Percentiles rank a stretch among this genome's conserved stretches.
phyloP scores from a whole-genome alignment of 2,113 vertebrate species.

The Ibidorhyncha struthersii region DNA sequence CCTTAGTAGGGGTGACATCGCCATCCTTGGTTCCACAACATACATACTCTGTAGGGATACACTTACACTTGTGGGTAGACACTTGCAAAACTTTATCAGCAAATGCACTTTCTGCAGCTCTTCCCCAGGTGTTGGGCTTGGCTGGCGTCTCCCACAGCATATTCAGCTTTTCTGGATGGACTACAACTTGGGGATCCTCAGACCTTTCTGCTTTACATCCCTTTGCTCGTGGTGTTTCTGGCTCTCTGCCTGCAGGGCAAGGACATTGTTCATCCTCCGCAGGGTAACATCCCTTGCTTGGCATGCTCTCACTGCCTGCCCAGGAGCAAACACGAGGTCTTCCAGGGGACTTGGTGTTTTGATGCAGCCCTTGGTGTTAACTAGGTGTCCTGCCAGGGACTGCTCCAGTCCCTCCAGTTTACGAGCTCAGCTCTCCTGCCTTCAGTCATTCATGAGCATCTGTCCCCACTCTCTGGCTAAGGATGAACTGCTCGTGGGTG shows the following conservation, averaged over 20 bases:
- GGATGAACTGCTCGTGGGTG: rapidly evolving
- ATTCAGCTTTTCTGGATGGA: background rate
- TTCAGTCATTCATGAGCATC: background rate
- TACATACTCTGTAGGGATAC: background rate
- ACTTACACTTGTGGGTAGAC: background rate
- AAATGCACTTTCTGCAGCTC: background rate
- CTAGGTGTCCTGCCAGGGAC: background rate
- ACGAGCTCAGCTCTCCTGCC: background rate
- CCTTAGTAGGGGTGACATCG: background rate
- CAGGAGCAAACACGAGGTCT: background rate
- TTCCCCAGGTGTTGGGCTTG: background rate
- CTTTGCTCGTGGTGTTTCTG: rapidly evolving
- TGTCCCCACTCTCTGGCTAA: background rate
- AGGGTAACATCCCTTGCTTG: background rate
- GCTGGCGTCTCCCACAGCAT: background rate
- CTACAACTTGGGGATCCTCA: background rate
- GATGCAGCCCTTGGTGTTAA: background rate
- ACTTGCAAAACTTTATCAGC: background rate
- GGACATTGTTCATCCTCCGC: background rate
- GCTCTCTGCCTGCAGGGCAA: background rate
- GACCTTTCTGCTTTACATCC: background rate
- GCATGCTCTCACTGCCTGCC: background rate
- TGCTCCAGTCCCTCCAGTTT: background rate
- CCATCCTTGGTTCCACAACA: background rate
- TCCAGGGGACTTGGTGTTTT: background rate